A percentile compares a stretch with the other conserved stretches of the same genome.
These are phyloP conservation scores for Busseola fusca DNA, from an alignment of 2,888 invertebrate species.

Conservation along the genomic window DNA sequence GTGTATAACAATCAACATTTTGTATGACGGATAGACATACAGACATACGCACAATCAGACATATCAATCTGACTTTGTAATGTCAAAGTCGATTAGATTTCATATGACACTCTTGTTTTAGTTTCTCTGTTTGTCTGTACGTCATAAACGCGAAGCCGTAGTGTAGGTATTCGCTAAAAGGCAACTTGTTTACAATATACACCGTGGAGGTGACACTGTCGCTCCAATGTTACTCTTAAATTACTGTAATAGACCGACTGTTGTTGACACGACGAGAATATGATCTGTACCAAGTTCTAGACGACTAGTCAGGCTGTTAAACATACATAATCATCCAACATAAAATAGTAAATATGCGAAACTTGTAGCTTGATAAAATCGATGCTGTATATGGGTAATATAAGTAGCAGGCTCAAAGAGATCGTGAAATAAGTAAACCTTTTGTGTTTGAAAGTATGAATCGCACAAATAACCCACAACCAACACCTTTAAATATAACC, in stretches of 20 bases:
- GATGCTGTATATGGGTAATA: background rate
- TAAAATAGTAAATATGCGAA: background rate
- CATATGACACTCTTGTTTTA: background rate
- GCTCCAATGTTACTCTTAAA: conserved; percentile 42
- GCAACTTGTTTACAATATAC: conserved; percentile 73
- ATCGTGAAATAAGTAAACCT: too few species aligned
- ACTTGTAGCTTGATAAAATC: too few species aligned
- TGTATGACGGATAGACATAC: conserved; percentile 54
- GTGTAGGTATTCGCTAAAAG: conserved; percentile 76
- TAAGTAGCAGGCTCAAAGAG: background rate
- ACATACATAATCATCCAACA: background rate
- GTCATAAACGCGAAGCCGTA: conserved; percentile 65
- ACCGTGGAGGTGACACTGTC: conserved; percentile 42
- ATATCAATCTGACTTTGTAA: background rate
- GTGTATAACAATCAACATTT: conserved; percentile 70
- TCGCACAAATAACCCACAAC: too few species aligned
- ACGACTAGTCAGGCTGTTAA: background rate
- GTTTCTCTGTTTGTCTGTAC: conserved; percentile 42
- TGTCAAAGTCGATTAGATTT: background rate
- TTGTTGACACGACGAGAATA: conserved; percentile 22
- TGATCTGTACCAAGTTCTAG: background rate
- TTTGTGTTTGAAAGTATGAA: background rate
- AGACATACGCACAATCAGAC: background rate
- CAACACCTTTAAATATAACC: background rate
- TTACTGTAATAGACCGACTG: conserved; percentile 31